These are phyloP conservation scores for Zoroaster sp. DNA, from an alignment of 53 echinoderm and acorn worm species.

Conservation along the genomic window DNA sequence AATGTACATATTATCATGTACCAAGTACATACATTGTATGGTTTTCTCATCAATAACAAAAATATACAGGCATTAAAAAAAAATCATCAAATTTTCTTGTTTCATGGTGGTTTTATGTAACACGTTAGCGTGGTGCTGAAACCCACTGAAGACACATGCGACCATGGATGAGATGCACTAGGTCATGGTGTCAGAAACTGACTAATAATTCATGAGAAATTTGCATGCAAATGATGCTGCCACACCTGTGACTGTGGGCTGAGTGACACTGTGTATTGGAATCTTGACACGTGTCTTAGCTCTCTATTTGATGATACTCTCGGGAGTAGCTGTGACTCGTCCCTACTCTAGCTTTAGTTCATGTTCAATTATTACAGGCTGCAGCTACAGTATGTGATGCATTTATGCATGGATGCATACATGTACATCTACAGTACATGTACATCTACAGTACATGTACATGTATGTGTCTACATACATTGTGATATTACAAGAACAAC, in stretches of 20 bases:
- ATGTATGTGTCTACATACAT: no score
- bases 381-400: neutral
- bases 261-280: conserved; percentile 18
- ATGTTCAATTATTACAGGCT: neutral
- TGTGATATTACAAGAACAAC: neutral
- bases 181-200: neutral
- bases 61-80: neutral
- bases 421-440: neutral
- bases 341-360: neutral
- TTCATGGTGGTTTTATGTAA: neutral
- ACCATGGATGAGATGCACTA: no score
- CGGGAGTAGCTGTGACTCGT: neutral
- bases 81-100: neutral
- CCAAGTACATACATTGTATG: no score
- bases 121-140: neutral
- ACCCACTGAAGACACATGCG: neutral
- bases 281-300: neutral
- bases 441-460: no score
- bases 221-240: conserved; percentile 48
- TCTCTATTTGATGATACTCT: neutral
- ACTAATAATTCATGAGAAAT: conserved; percentile 45
- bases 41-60: neutral
- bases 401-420: neutral
- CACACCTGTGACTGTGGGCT: conserved; percentile 19
- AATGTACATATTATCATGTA: no score